phyloP scores from a whole-genome alignment of 2,888 invertebrate species.

The Eulithis testata region DNA sequence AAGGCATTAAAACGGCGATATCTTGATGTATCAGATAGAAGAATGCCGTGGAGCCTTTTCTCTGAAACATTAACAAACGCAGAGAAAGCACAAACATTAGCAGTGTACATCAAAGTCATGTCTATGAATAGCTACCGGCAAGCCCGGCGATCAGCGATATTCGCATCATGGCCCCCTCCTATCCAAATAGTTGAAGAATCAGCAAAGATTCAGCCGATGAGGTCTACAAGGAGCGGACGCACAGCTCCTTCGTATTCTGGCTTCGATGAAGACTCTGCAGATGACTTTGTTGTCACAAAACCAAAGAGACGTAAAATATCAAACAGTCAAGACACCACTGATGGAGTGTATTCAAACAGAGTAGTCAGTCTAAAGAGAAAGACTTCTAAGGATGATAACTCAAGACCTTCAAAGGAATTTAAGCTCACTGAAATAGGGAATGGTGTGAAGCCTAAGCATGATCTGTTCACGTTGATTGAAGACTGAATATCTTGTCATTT shows the following conservation, averaged over 20 bases:
- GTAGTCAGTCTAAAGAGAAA: constrained; percentile 73
- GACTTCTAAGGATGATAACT: constrained; percentile 66
- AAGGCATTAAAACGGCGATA: constrained; percentile 70
- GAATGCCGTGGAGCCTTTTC: constrained; percentile 78
- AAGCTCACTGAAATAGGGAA: constrained; percentile 55
- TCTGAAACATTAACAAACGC: constrained; percentile 65
- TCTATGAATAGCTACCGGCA: constrained; percentile 73
- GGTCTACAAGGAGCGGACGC: constrained; percentile 76
- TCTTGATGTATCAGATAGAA: constrained; percentile 71
- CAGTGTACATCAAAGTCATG: constrained; percentile 77
- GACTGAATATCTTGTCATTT: constrained; percentile 53
- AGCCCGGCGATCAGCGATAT: constrained; percentile 67
- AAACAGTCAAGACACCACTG: constrained; percentile 56
- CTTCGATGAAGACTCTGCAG: constrained; percentile 77
- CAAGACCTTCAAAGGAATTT: constrained; percentile 62
- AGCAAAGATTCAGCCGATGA: constrained; percentile 64
- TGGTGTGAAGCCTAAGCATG: constrained; percentile 56
- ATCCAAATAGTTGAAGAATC: constrained; percentile 75
- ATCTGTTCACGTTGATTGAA: constrained; percentile 59
- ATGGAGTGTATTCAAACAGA: constrained; percentile 66
- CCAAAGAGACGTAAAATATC: constrained; percentile 73
- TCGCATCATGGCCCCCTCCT: constrained; percentile 74
- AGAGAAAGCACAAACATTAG: constrained; percentile 72
- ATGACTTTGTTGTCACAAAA: constrained; percentile 72
- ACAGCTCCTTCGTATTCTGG: constrained; percentile 74